Base-by-base conservation (phyloP, 2,113 vertebrate genomes). In the Pygoscelis adeliae region DNA sequence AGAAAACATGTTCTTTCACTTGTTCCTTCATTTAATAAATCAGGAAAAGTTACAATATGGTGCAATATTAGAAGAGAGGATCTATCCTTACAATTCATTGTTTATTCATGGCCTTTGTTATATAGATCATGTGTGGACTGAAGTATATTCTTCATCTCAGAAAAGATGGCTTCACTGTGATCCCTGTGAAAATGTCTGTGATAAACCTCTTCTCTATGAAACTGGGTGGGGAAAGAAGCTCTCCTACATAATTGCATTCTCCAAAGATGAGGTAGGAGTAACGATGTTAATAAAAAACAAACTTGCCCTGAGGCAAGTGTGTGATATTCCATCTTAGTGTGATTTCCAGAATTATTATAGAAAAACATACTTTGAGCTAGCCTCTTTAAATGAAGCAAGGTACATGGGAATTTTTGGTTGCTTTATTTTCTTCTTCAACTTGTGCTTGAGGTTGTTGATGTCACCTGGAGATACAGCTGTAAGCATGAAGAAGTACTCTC, bases 121-220 rank as follows among this genome's bases (percentile, higher is more conserved):
- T n/a, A 6, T 77, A 99, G 99, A 99, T 98, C 99, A 99, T 25
- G 99, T 99, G 85, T 99, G 99, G 99, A 99, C 99, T 5, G 99
- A 99, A 98, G 98, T 99, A 34, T 99, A 98, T 97, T 99, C 99
- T 7, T 85, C 88, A 8, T 98, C 99, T 88, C 99, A 99, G 98
- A 98, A 98, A 21, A 99, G 99, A 14, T 99, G 99, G 99, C 98
- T 99, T 47, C 99, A 99, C 98, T 99, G 99, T 79, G 99, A 99
- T 96, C 97, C 99, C 0, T 99, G 99, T 97, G 99, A 99, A 96
- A 99, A 99, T 29, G 88, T 95, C 32, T 99, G 99, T 86, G 99
- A 99, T 96, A 99, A 99, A 36, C 99, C 99, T 27, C 99, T 99
- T 50, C 98, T 99, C 22, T 99, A 99, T 84, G 99, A 99, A 97